These are phyloP conservation scores for Tiliacea aurago DNA, from an alignment of 2,888 invertebrate genomes.

Conservation along the genomic window DNA sequence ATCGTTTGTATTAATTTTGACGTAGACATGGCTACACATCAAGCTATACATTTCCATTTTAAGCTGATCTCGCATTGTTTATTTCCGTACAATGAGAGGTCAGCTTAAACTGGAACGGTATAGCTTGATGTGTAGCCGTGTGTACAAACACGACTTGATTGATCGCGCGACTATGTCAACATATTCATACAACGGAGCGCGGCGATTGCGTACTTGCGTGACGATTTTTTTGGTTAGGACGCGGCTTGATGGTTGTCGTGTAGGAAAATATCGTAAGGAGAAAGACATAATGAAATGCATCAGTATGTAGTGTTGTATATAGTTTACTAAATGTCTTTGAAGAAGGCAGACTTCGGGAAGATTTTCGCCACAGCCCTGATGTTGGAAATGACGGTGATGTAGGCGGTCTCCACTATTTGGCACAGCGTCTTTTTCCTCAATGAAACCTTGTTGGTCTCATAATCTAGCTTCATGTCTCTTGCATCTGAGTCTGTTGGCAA, in stretches of 20 bases:
- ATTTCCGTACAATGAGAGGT: too few relatives aligned
- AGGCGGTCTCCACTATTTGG: conserved; percentile 74
- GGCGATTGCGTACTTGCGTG: too few relatives aligned
- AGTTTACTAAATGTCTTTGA: conserved; percentile 68
- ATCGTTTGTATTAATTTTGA: not conserved
- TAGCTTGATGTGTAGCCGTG: too few relatives aligned
- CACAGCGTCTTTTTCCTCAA: conserved; percentile 72
- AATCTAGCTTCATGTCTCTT: conserved; percentile 61
- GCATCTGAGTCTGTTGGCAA: conserved; percentile 73
- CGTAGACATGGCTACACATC: too few relatives aligned
- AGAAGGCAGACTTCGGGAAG: conserved; percentile 79
- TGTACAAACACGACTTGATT: too few relatives aligned
- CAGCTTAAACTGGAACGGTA: too few relatives aligned
- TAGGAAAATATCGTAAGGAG: not conserved
- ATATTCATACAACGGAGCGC: too few relatives aligned
- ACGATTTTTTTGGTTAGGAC: not conserved
- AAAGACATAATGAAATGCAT: not conserved
- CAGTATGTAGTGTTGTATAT: not conserved
- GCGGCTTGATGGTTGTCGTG: not conserved
- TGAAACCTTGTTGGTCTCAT: conserved; percentile 59
- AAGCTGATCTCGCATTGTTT: too few relatives aligned
- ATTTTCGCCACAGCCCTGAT: conserved; percentile 78
- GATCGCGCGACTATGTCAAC: too few relatives aligned
- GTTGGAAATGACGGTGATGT: conserved; percentile 79
- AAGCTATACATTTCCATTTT: too few relatives aligned